Conservation (phyloP, 2,888 invertebrate genomes). For the Nomada ferruginata region DNA sequence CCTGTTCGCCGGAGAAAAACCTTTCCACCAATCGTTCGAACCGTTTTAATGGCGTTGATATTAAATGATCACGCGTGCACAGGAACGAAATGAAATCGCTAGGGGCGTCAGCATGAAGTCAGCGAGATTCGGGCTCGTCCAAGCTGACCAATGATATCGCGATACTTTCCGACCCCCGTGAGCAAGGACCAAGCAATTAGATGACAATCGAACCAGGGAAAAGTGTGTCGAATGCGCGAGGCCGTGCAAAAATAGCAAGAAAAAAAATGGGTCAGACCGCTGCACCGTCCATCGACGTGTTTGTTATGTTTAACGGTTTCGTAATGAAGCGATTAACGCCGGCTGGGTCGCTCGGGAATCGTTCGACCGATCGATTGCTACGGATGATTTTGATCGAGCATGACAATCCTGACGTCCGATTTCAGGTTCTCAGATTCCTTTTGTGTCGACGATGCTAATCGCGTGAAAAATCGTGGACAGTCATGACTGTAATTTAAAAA, state of each 20-base stretch:
- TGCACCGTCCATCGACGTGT: conserved; percentile 5
- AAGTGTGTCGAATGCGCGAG: conserved; percentile 43
- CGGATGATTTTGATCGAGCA: conserved; percentile 5
- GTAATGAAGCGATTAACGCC: conserved; percentile 30
- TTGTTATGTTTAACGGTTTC: conserved; percentile 47
- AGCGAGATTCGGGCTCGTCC: conserved; percentile 35
- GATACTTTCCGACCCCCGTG: conserved; percentile 34
- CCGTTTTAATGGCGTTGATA: too few relatives aligned
- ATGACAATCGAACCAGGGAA: conserved; percentile 36
- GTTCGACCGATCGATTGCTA: conserved; percentile 4
- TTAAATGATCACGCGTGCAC: too few relatives aligned
- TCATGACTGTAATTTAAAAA: background rate
- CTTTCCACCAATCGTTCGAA: too few relatives aligned
- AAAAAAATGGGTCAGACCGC: conserved; percentile 30
- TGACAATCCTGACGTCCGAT: background rate
- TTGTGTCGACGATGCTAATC: background rate
- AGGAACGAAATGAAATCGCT: conserved; percentile 27
- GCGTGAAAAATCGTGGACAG: conserved; percentile 9
- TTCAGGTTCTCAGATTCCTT: background rate
- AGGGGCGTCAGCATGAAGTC: conserved; percentile 47
- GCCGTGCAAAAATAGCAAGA: background rate
- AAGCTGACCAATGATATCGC: conserved; percentile 44
- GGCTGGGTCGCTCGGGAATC: conserved; percentile 2
- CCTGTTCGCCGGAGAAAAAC: too few relatives aligned
- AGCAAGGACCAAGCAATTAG: conserved; percentile 42